Base-by-base conservation (phyloP, 2,888 invertebrate species). In the Sarcophaga subvicina region DNA sequence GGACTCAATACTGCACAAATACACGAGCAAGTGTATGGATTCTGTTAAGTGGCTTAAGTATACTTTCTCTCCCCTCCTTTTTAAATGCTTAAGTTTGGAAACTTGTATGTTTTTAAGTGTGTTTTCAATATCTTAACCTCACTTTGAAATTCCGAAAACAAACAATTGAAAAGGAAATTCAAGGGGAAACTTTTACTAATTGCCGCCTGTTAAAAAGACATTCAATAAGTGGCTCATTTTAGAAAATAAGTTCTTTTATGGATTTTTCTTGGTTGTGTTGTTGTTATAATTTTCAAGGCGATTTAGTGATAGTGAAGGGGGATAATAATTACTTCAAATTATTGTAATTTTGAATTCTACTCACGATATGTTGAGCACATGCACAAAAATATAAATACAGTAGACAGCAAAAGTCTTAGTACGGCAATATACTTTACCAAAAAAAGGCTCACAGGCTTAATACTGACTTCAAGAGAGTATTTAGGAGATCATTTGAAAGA, bases 321-420 rank as follows among this genome's bases (percentile, higher is more conserved):
- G 66, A 76, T 76, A 84, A 80, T 71, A 80, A 80, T 80, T 49
- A 17, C 62, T 84, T 66, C 12, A 76, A 84, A 80, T 80, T 71
- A 80, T 76, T 76, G 71, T 63, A 63, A 73, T 75, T 69, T 75
- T 75, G 1, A 54, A 54, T 1, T 54, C 17, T 4, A 49, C 11
- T 49, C 4, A 37, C 14, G 2, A 11, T 14, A 49, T 49, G 14
- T 49, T 49, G 11, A 14, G 49, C 14, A 49, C 4, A 49, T 49
- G 14, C 49, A 49, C 14, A 49, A 14, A 54, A 54, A 54, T 54
- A 54, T 14, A 8, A 4, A 49, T 8, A 49, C 49, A 49, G 27
- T 27, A 1, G 22, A 22, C 22, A 22, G 22, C 22, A 22, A 22
- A 22, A 1, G 22, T 22, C 1, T 22, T 22, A 22, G 22, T 22